Evolutionary conservation across 2,113 vertebrate species (phyloP).

Genomic region (Eurypyga helias): DNA sequence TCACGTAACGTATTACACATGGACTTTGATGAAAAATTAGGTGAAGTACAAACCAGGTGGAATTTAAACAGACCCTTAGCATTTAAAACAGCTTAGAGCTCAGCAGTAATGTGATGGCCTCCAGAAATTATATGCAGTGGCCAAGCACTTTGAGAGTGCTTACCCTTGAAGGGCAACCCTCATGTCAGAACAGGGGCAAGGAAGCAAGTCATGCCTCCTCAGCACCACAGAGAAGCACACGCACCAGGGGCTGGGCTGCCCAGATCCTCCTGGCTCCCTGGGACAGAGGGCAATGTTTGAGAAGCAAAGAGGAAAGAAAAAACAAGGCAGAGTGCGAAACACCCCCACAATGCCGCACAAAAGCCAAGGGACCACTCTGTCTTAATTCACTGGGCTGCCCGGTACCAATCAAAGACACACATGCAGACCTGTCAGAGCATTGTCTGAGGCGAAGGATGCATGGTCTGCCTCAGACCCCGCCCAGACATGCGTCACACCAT

Average conservation of each 20-base stretch:
- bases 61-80: background rate
- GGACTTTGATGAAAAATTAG: background rate
- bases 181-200: background rate
- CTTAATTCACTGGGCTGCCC: background rate
- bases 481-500: background rate
- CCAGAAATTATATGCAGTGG: background rate
- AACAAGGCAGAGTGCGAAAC: background rate
- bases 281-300: accelerated
- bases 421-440: background rate
- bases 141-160: background rate
- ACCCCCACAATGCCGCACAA: accelerated
- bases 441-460: accelerated
- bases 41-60: background rate
- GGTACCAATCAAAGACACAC: no score
- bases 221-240: no score
- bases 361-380: background rate
- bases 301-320: background rate
- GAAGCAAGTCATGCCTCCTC: background rate
- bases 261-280: background rate
- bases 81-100: background rate
- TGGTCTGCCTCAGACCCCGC: no score
- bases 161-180: background rate
- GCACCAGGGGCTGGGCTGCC: background rate
- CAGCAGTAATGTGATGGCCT: background rate
- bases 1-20: background rate